phyloP scores from a whole-genome alignment of 2,888 invertebrate species.

The Agrotis clavis region DNA sequence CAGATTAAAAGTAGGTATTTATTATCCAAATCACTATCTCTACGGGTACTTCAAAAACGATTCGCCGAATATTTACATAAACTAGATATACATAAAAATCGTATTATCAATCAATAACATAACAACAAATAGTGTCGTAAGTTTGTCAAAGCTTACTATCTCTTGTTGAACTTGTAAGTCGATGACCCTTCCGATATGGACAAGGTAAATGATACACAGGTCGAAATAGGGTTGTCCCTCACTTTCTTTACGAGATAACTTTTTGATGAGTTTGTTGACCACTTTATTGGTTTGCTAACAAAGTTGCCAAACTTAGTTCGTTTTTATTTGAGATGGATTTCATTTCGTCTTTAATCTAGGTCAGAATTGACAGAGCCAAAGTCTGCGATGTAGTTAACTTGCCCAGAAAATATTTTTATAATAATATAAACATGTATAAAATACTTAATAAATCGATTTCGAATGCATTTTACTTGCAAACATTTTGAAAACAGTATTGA shows the following conservation, averaged over 20 bases:
- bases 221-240: slow-evolving; percentile 47
- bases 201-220: slow-evolving; percentile 52
- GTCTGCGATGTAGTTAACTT: too few species aligned
- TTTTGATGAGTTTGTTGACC: slow-evolving; percentile 9
- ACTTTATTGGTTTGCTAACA: neutral
- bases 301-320: neutral
- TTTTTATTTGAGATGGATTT: too few species aligned
- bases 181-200: slow-evolving; percentile 64
- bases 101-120: slow-evolving; percentile 25
- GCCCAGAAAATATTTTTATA: too few species aligned
- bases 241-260: slow-evolving; percentile 10
- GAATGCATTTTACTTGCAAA: too few species aligned
- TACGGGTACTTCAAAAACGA: too few species aligned
- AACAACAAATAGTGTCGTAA: slow-evolving; percentile 39
- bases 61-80: slow-evolving; percentile 10
- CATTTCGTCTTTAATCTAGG: too few species aligned
- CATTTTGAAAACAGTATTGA: too few species aligned
- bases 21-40: neutral
- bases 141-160: slow-evolving; percentile 43
- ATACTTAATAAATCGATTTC: too few species aligned
- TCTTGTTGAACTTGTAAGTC: slow-evolving; percentile 68
- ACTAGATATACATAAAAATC: neutral
- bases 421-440: too few species aligned
- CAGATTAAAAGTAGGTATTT: too few species aligned
- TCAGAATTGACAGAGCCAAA: too few species aligned